Conservation (phyloP, 2,888 invertebrate genomes). For the Brachyptera putata region DNA sequence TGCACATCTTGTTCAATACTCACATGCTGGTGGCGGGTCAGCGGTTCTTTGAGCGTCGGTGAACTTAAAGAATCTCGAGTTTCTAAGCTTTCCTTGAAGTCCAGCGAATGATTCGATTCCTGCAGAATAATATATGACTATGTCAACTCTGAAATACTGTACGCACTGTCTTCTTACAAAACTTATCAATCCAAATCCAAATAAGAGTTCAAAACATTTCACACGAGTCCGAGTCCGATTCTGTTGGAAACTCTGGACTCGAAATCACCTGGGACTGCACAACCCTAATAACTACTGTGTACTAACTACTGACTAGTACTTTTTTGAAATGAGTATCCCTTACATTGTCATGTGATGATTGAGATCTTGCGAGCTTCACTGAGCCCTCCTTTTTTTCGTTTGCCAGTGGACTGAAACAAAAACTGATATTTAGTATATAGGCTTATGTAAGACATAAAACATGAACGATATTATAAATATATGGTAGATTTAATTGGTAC, state of each 20-base stretch:
- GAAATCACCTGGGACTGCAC: neutral
- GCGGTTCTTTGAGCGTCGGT: conserved; percentile 29
- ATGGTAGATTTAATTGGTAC: no score
- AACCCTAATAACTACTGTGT: neutral
- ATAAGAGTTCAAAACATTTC: no score
- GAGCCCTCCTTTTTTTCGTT: conserved; percentile 29
- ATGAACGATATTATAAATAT: no score
- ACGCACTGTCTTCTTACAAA: no score
- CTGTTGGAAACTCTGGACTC: neutral
- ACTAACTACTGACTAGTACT: neutral
- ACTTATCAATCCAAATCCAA: no score
- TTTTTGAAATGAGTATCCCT: conserved; percentile 36
- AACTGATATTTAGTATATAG: no score
- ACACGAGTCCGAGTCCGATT: no score
- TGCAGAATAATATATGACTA: no score
- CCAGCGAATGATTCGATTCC: conserved; percentile 31
- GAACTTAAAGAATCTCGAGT: conserved; percentile 12
- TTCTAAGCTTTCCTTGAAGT: conserved; percentile 27
- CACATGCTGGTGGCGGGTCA: conserved; percentile 35
- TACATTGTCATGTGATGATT: conserved; percentile 42
- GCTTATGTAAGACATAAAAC: no score
- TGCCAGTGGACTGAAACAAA: conserved; percentile 19
- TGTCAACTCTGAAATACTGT: no score
- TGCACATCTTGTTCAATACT: no score
- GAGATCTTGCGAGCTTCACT: conserved; percentile 36